Conservation (phyloP, 1,140 invertebrate species). For the Megathymus violae region DNA sequence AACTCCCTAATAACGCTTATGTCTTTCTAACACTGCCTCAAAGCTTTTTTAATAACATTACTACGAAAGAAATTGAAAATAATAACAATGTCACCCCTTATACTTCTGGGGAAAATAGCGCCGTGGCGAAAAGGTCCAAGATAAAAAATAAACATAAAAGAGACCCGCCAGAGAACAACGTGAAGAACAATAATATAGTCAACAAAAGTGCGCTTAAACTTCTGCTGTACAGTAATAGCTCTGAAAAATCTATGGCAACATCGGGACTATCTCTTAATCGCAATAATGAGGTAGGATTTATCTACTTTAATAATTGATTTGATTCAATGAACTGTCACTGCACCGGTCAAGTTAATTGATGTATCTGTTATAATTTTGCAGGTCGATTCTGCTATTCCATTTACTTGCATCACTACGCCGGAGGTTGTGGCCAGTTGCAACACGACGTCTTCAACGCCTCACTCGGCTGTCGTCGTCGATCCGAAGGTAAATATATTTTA, state of each 20-base stretch:
- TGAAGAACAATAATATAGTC: constrained; percentile 44
- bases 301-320: constrained; percentile 18
- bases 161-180: constrained; percentile 27
- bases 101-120: constrained; percentile 36
- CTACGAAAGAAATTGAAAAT: constrained; percentile 40
- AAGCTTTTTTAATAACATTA: constrained; percentile 49
- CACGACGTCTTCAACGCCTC: constrained; percentile 64
- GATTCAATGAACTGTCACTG: not conserved
- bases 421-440: constrained; percentile 75
- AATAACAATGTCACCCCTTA: constrained; percentile 40
- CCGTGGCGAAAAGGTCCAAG: constrained; percentile 38
- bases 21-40: constrained; percentile 61
- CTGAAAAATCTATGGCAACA: constrained; percentile 40
- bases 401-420: constrained; percentile 79
- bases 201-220: constrained; percentile 58
- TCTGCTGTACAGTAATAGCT: constrained; percentile 55
- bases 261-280: constrained; percentile 36
- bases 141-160: constrained; percentile 48
- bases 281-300: constrained; percentile 61
- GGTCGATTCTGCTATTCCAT: constrained; percentile 78
- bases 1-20: constrained; percentile 59
- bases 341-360: not conserved
- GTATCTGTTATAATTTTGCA: constrained; percentile 44
- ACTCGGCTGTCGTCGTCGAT: constrained; percentile 61
- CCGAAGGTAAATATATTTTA: constrained; percentile 62